Percentiles rank a stretch among this genome's conserved stretches.
Conservation (phyloP, 23 tunicate species). For the Pegea sp. region DNA sequence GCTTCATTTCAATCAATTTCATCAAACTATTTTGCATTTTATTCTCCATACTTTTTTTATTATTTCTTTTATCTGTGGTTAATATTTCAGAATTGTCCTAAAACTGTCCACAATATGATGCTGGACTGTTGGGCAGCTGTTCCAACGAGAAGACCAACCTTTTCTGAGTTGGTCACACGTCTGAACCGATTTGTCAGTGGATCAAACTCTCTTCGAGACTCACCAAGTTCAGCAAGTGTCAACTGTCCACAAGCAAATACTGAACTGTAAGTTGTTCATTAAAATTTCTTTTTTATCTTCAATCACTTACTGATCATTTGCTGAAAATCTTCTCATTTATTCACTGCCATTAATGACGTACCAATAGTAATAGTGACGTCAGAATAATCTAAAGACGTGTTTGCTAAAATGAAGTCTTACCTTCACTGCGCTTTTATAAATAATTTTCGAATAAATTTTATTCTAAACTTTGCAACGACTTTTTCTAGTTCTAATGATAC, state of each 20-base stretch:
- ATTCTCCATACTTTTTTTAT: too few relatives aligned
- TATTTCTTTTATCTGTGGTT: too few relatives aligned
- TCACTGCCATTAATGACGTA: background rate
- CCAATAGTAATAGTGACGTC: background rate
- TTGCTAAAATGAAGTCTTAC: too few relatives aligned
- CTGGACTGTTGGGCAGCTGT: conserved; percentile 62
- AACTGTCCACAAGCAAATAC: background rate
- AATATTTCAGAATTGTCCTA: conserved; percentile 49
- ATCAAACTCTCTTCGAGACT: conserved; percentile 8
- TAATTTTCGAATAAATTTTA: too few relatives aligned
- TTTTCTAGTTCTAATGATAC: conserved; percentile 11
- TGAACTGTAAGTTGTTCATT: background rate
- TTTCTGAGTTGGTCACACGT: conserved; percentile 16
- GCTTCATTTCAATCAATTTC: too few relatives aligned
- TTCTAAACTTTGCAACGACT: too few relatives aligned
- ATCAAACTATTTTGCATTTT: too few relatives aligned
- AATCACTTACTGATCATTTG: too few relatives aligned
- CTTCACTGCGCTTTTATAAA: too few relatives aligned
- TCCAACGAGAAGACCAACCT: conserved; percentile 42
- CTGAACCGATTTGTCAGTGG: conserved; percentile 21
- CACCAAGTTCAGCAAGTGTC: background rate
- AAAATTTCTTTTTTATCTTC: background rate
- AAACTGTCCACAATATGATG: conserved; percentile 53
- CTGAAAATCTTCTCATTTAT: background rate
- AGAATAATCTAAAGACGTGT: too few relatives aligned